Evolutionary conservation across 1,140 invertebrate species (phyloP).

Genomic region (Atta texana): DNA sequence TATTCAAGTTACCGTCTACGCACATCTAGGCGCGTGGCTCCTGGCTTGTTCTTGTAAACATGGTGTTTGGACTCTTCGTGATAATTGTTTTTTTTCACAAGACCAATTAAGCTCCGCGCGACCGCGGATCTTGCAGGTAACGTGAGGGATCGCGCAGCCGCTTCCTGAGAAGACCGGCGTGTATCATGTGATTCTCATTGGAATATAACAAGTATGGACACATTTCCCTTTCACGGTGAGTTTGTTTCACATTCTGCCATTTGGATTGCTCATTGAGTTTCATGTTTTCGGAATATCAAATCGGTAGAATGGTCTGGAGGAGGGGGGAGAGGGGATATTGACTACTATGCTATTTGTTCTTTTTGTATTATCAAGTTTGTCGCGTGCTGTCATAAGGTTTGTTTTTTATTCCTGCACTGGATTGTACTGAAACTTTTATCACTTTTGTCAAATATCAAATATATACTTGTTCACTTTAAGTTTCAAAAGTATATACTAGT

Average conservation of each 20-base stretch:
- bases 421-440: too few relatives aligned
- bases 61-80: slow-evolving; percentile 63
- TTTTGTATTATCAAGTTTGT: not conserved
- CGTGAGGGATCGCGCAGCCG: not conserved
- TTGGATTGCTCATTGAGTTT: slow-evolving; percentile 23
- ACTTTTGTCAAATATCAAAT: too few relatives aligned
- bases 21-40: slow-evolving; percentile 55
- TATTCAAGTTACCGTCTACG: too few relatives aligned
- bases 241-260: slow-evolving; percentile 56
- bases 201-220: slow-evolving; percentile 61
- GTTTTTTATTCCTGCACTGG: too few relatives aligned
- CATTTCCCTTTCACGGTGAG: slow-evolving; percentile 65
- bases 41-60: slow-evolving; percentile 73
- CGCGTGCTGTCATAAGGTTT: too few relatives aligned
- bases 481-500: too few relatives aligned
- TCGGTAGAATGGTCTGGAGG: not conserved
- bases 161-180: not conserved
- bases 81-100: slow-evolving; percentile 49
- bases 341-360: not conserved
- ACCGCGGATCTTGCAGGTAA: slow-evolving; percentile 21
- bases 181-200: slow-evolving; percentile 65
- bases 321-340: not conserved
- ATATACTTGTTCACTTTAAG: too few relatives aligned
- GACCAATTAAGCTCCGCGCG: slow-evolving; percentile 5
- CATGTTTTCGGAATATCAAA: slow-evolving; percentile 19